Percentiles rank a stretch among this genome's conserved stretches.
phyloP scores from a whole-genome alignment of 2,797 vertebrate species.

The Scolopax rusticola region DNA sequence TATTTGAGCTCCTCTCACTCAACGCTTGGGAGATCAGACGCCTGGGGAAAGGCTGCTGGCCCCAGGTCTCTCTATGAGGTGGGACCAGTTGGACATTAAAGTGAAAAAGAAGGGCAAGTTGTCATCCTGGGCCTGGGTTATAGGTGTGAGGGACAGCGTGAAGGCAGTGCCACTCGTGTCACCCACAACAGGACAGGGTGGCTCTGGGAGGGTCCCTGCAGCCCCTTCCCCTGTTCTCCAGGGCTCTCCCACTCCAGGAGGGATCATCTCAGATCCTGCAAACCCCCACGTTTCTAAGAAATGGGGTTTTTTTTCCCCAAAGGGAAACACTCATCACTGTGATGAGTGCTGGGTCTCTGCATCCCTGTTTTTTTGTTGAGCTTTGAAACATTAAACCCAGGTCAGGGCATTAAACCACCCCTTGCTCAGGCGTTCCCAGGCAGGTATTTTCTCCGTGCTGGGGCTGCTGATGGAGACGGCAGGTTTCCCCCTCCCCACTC shows the following conservation, averaged over 20 bases:
- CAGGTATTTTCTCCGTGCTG: background rate
- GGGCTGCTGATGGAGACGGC: background rate
- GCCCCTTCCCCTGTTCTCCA: background rate
- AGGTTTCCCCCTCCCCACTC: background rate
- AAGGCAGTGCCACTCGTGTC: background rate
- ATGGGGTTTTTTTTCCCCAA: background rate
- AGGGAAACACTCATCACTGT: background rate
- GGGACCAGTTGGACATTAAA: background rate
- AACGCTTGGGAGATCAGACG: background rate
- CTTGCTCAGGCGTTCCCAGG: background rate
- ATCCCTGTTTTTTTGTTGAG: background rate
- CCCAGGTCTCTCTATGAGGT: background rate
- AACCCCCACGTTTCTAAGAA: rapidly evolving
- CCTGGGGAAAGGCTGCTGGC: background rate
- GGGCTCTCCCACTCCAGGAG: background rate
- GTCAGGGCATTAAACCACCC: background rate
- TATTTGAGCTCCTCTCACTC: background rate
- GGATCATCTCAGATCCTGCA: background rate
- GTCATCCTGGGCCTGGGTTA: background rate
- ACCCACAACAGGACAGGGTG: background rate
- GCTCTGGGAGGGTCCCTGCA: background rate
- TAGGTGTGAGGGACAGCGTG: rapidly evolving
- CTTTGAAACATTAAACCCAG: background rate
- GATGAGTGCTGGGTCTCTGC: background rate
- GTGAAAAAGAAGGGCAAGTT: rapidly evolving